phyloP scores from a whole-genome alignment of 2,797 vertebrate genomes.

The Poeciliopsis gracilis region DNA sequence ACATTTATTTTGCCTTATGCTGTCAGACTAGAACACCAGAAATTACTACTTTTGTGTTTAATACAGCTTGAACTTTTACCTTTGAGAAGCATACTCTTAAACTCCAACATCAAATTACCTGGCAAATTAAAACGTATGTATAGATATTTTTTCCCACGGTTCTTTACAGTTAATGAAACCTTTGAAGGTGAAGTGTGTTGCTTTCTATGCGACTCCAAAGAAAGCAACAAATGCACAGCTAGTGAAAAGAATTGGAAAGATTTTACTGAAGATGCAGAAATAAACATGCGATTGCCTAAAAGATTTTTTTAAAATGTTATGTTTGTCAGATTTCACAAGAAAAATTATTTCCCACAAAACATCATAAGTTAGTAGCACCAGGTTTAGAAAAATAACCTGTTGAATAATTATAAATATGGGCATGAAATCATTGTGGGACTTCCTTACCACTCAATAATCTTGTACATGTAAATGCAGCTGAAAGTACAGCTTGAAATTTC shows the following conservation, averaged over 20 bases:
- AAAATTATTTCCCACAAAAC: background rate
- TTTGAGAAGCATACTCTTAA: constrained; percentile 13
- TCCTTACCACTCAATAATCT: background rate
- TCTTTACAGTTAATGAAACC: constrained; percentile 14
- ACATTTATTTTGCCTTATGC: constrained; percentile 5
- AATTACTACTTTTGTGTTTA: constrained; percentile 1
- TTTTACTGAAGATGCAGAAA: background rate
- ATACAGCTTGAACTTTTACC: background rate
- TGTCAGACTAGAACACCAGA: constrained; percentile 14
- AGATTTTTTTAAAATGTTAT: background rate
- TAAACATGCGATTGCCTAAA: background rate
- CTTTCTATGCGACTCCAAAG: constrained; percentile 43
- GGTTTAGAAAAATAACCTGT: background rate
- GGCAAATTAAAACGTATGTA: constrained; percentile 11
- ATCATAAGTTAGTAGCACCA: background rate
- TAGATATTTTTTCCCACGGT: background rate
- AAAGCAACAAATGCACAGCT: constrained; percentile 16
- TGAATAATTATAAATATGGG: background rate
- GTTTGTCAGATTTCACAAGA: background rate
- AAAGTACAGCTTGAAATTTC: background rate
- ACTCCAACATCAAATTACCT: constrained; percentile 17
- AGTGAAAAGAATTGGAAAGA: background rate
- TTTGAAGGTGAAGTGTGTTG: constrained; percentile 13
- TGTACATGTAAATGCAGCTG: background rate
- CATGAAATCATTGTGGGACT: background rate